Base-by-base conservation (phyloP, 1,140 invertebrate genomes). In the Oryctes rhinoceros region DNA sequence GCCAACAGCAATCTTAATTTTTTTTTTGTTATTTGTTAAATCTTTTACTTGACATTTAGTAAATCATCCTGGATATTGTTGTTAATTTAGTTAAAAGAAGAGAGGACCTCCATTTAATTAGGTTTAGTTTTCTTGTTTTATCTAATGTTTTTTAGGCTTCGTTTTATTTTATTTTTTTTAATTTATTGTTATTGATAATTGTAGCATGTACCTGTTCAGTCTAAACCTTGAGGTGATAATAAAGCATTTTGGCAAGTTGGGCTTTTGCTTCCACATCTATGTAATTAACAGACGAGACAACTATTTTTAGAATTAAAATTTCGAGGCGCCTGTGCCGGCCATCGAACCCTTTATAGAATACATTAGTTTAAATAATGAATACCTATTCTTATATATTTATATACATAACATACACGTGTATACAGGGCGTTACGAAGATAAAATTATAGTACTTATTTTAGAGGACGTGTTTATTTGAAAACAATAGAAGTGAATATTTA, bases 231-330 rank as follows among this genome's bases (percentile, higher is more conserved):
- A 78, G 81, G 80, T 79, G 82, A 82, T 82, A 83, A 83, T 85
- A 82, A 81, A 81, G 84, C 81, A 83, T 84, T 86, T 86, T 86
- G 84, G 84, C 84, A 83, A 80, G 83, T 84, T 85, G 81, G 83
- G 81, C 81, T 84, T 84, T 83, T 83, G 82, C 84, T 84, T 85
- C 84, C 83, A 84, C 84, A 85, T 83, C 83, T 82, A 81, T 81
- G 85, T 85, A 86, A 86, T 86, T 86, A 85, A 83, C 82, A 81
- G 85, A 82, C 85, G 80, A 85, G 85, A 85, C 85, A 82, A 81
- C 79, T 86, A 86, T 86, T 86, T 86, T 85, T 86, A 86, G 85
- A 86, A 81, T 86, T 85, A 86, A 86, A 86, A 86, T 86, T 85
- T 85, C 85, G 85, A 86, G 85, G 85, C 85, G 85, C 85, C 85